Conservation (phyloP, 2,113 vertebrate species). For the Dromaius novaehollandiae region DNA sequence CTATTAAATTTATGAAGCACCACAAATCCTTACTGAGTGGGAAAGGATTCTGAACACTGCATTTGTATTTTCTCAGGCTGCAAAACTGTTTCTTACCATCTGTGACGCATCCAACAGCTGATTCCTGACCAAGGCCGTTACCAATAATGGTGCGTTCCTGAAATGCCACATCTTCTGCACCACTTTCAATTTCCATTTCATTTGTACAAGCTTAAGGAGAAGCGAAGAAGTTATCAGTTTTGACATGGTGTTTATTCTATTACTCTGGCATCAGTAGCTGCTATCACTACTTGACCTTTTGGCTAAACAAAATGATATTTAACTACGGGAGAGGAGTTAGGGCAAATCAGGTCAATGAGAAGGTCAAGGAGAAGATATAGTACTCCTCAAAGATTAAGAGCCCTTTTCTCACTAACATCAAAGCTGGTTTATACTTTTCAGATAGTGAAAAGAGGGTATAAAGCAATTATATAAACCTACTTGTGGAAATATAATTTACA, state of each 20-base stretch:
- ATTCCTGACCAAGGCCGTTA: conserved; percentile 29
- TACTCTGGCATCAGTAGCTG: background rate
- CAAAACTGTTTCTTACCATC: conserved; percentile 68
- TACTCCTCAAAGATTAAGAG: background rate
- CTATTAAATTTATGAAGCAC: background rate
- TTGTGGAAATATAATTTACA: background rate
- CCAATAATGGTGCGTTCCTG: conserved; percentile 45
- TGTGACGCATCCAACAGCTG: conserved; percentile 59
- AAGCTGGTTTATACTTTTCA: background rate
- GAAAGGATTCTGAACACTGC: background rate
- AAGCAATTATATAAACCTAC: background rate
- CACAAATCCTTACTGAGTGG: background rate
- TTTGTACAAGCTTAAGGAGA: conserved; percentile 71
- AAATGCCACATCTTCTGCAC: conserved; percentile 53
- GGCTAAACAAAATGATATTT: background rate
- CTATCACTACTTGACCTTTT: background rate
- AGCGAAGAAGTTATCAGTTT: conserved; percentile 20
- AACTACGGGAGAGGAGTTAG: background rate
- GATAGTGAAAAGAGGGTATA: background rate
- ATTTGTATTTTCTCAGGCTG: background rate
- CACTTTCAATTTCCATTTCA: conserved; percentile 74
- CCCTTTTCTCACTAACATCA: background rate
- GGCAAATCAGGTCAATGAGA: background rate
- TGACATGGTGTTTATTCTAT: background rate
- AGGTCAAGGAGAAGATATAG: background rate